Base-by-base conservation (phyloP, 1,140 invertebrate species). In the Drepana arcuata region DNA sequence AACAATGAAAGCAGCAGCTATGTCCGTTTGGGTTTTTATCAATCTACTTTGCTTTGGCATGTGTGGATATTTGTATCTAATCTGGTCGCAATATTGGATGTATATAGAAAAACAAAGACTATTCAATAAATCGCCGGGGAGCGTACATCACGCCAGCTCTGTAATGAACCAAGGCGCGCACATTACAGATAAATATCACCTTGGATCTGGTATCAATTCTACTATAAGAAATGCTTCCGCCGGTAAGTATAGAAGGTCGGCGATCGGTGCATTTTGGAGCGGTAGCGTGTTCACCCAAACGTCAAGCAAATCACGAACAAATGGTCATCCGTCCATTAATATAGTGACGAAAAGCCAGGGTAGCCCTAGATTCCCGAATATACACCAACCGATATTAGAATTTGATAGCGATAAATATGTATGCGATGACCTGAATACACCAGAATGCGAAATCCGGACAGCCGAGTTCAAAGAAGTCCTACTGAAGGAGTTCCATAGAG, bases 31-130 rank as follows among this genome's bases (percentile, higher is more conserved):
- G 88, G 84, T 91, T 44, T 91, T 91, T 52, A 87, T 91, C 38
- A 90, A 90, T 67, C 73, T 91, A 15, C 77, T 90, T 12, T 85
- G 90, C 57, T 87, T 91, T 49, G 89, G 89, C 7, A 90, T 91
- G 86, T 87, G 88, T 46, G 88, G 88, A 16, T 91, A 91, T 63
- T 85, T 90, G 38, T 90, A 90, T 59, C 64, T 91, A 12, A 84
- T 91, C 25, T 91, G 89, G 89, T 88, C 87, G 0, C 87, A 90
- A 50, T 91, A 90, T 48, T 91, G 89, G 88, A 86, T 86, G 65
- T 86, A 85, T 45, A 79, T 86, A 32, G 84, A 85, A 42, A 83
- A 78, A 42, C 79, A 85, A 41, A 72, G 73, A 36, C 33, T 72
- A 47, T 83, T 80, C 54, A 70, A 56, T 7, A 75, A 79, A 37